A percentile compares a stretch with the other conserved stretches of the same genome.
Conservation (phyloP, 2,113 vertebrate species). For the Mus spicilegus region DNA sequence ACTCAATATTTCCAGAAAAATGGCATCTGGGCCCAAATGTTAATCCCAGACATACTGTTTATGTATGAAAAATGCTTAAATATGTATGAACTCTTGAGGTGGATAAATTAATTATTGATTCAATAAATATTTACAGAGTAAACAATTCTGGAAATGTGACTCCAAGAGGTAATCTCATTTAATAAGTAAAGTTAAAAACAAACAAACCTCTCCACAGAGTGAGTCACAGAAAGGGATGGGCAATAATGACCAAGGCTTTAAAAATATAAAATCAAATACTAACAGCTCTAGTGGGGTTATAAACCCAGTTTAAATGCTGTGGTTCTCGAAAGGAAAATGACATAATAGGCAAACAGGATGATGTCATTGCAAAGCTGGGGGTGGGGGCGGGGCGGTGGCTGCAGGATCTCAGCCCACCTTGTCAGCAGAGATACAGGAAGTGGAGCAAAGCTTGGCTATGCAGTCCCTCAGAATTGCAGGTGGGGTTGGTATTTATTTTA, state of each 20-base stretch:
- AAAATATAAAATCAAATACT: background rate
- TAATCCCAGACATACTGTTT: background rate
- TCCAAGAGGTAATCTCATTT: background rate
- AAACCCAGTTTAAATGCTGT: background rate
- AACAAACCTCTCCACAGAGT: background rate
- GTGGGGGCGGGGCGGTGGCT: fast-evolving
- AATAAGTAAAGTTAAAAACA: background rate
- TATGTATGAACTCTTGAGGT: slow-evolving; percentile 50
- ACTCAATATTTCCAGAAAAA: background rate
- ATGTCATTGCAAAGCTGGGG: fast-evolving
- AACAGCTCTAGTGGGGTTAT: background rate
- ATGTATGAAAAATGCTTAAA: slow-evolving; percentile 37
- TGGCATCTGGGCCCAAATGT: background rate
- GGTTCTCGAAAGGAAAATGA: background rate
- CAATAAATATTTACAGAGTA: slow-evolving; percentile 69
- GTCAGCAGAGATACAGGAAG: fast-evolving
- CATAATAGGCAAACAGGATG: fast-evolving
- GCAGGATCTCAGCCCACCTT: fast-evolving
- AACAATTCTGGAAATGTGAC: slow-evolving; percentile 24
- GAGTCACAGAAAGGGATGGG: background rate
- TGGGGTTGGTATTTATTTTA: fast-evolving
- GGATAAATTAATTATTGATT: slow-evolving; percentile 66
- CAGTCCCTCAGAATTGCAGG: fast-evolving
- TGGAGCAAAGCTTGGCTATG: fast-evolving
- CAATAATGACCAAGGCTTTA: background rate